Evolutionary conservation across 2,888 invertebrate species (phyloP).

Genomic region (Dorcus parallelipipedus): DNA sequence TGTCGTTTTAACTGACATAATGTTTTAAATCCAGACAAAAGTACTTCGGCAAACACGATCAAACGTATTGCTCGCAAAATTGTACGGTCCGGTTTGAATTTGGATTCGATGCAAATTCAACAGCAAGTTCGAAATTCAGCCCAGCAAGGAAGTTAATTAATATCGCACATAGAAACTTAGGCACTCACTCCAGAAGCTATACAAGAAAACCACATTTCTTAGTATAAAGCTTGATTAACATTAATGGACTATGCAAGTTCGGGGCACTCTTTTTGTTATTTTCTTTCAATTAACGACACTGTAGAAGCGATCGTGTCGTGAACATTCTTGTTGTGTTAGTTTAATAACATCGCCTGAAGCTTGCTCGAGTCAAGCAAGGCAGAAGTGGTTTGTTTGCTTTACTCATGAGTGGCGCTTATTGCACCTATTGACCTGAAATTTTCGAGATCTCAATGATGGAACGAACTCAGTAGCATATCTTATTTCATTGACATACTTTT

Average conservation of each 20-base stretch:
- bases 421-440: slow-evolving; percentile 7
- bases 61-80: too few species aligned
- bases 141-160: too few species aligned
- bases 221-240: neutral
- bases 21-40: neutral
- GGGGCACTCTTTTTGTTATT: neutral
- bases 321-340: slow-evolving; percentile 7
- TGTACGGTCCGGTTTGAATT: too few species aligned
- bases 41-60: too few species aligned
- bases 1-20: neutral
- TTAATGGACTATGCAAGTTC: neutral
- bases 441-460: neutral
- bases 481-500: too few species aligned
- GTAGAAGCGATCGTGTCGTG: neutral
- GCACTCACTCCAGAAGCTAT: too few species aligned
- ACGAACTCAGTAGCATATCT: neutral
- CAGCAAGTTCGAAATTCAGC: too few species aligned
- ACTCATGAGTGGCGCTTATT: slow-evolving; percentile 5
- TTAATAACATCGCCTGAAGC: slow-evolving; percentile 5
- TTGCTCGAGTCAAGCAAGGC: slow-evolving; percentile 3
- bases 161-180: too few species aligned
- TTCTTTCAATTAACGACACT: slow-evolving; percentile 1
- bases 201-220: neutral
- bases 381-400: slow-evolving; percentile 8
- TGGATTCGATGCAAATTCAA: too few species aligned